Base-by-base conservation (phyloP, 2,113 vertebrate genomes). In the Prochilodus magdalenae region DNA sequence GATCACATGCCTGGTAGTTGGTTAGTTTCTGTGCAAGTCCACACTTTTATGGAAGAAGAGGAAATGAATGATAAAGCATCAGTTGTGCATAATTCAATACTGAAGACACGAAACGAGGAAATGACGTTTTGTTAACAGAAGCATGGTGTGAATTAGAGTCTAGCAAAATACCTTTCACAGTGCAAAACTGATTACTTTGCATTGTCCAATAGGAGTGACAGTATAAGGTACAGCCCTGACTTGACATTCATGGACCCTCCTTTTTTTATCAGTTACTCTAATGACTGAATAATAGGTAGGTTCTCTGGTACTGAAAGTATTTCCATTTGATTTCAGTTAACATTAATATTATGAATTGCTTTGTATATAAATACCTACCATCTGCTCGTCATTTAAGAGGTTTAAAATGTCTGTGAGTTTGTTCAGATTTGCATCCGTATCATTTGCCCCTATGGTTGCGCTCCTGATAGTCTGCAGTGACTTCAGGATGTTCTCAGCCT, bases 1-100 rank as follows among this genome's bases (percentile, higher is more conserved):
- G 5, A 1, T 59, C 29, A 29, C 81, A 86, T 12, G 16, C 55
- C 40, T 47, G 15, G 59, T 67, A 73, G 47, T 60, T 55, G 0
- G 0, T 18, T 33, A 86, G 49, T 11, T 27, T 27, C 49, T 83
- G 51, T 70, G 71, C 15, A 66, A 83, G 16, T 15, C 0, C 65
- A 80, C 80, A 79, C 76, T 80, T 82, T 72, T 15, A 30, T n/a
- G 7, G 29, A 60, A 8, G 27, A 5, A 63, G 55, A 77, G n/a
- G 53, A 75, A 26, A 36, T 63, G 11, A 62, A 53, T 18, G 6
- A 55, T 29, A 20, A 22, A 24, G 18, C 49, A 22, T 0, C 1
- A 29, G 26, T 67, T 15, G 14, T 24, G n/a, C n/a, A 49, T 13
- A 80, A 47, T 40, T 13, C 20, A 70, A 33, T n/a, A 2, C 49